Evolutionary conservation across 1,140 invertebrate species (phyloP).

Genomic region (Oedothorax gibbosus): DNA sequence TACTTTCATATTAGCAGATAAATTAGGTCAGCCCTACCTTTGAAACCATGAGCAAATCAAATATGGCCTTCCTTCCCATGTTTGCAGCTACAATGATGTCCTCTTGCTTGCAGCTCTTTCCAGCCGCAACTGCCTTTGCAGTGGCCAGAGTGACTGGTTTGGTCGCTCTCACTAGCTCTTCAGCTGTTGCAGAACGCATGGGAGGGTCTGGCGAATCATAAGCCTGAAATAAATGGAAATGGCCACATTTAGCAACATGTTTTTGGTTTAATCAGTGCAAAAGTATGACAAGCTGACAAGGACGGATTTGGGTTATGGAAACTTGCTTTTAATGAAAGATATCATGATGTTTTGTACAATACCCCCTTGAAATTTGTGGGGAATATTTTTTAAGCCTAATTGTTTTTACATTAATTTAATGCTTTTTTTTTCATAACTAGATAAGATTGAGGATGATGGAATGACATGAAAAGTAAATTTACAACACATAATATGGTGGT

Average conservation of each 20-base stretch:
- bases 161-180: conserved; percentile 92
- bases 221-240: conserved; percentile 71
- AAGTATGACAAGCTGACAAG: too few species aligned
- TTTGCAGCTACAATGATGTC: conserved; percentile 97
- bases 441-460: too few species aligned
- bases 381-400: too few species aligned
- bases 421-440: too few species aligned
- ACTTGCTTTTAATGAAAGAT: too few species aligned
- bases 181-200: conserved; percentile 80
- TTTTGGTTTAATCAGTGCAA: neutral
- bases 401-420: too few species aligned
- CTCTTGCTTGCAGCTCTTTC: conserved; percentile 93
- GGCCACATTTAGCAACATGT: neutral
- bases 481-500: too few species aligned
- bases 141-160: conserved; percentile 96
- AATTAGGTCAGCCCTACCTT: conserved; percentile 72
- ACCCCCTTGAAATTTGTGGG: too few species aligned
- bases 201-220: conserved; percentile 80
- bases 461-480: too few species aligned
- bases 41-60: conserved; percentile 90
- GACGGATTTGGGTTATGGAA: too few species aligned
- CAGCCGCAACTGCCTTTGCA: conserved; percentile 93
- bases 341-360: too few species aligned
- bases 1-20: too few species aligned
- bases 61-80: conserved; percentile 93